These are phyloP conservation scores for Brachionus manjavacas DNA, from an alignment of 1,140 invertebrate genomes.

Conservation along the genomic window DNA sequence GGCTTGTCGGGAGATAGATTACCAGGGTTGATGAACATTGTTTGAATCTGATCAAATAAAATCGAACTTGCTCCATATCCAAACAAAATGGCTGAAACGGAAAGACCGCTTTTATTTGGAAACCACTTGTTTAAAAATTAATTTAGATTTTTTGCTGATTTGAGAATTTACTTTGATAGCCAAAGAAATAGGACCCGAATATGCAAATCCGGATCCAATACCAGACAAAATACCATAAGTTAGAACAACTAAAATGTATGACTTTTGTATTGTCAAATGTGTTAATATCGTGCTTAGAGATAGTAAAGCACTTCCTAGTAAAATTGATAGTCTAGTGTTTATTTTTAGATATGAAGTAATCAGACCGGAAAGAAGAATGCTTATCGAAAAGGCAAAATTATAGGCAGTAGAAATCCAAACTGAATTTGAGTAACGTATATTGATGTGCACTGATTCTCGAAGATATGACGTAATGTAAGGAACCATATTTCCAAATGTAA, in stretches of 20 bases:
- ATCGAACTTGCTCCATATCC: slow-evolving; percentile 57
- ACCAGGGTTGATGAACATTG: slow-evolving; percentile 56
- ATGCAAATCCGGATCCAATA: slow-evolving; percentile 55
- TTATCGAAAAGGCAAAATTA: slow-evolving; percentile 45
- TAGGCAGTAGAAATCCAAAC: slow-evolving; percentile 53
- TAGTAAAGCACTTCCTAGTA: slow-evolving; percentile 48
- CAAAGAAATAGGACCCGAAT: slow-evolving; percentile 53
- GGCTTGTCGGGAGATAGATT: slow-evolving; percentile 49
- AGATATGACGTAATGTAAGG: slow-evolving; percentile 59
- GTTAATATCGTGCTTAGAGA: slow-evolving; percentile 53
- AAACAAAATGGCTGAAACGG: slow-evolving; percentile 56
- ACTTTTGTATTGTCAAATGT: slow-evolving; percentile 51
- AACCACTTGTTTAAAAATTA: slow-evolving; percentile 53
- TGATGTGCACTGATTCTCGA: slow-evolving; percentile 42
- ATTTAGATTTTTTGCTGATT: neutral
- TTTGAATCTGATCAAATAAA: slow-evolving; percentile 57
- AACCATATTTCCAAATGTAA: slow-evolving; percentile 50
- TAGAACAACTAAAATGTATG: slow-evolving; percentile 48
- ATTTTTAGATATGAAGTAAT: slow-evolving; percentile 51
- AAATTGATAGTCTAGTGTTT: slow-evolving; percentile 49
- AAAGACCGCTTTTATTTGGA: slow-evolving; percentile 55
- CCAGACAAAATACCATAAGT: slow-evolving; percentile 58
- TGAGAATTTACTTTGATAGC: slow-evolving; percentile 53
- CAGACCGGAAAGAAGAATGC: slow-evolving; percentile 45
- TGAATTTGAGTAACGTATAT: slow-evolving; percentile 51